Percentiles rank a stretch among this genome's conserved stretches.
These are phyloP conservation scores for Keiferia lycopersicella DNA, from an alignment of 2,888 invertebrate species.

Conservation along the genomic window DNA sequence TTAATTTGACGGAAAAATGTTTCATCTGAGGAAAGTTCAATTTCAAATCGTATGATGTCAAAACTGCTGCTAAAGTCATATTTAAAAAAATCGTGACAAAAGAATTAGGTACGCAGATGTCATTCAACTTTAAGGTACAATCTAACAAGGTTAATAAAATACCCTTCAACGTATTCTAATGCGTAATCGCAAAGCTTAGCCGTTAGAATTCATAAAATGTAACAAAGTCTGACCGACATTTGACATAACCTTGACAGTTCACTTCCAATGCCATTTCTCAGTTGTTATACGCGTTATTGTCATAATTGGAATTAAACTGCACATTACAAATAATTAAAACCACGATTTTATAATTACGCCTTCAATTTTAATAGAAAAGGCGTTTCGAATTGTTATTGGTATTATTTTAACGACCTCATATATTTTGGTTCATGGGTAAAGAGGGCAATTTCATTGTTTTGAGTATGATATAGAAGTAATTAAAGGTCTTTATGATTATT, in stretches of 20 bases:
- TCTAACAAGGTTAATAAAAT: too few relatives aligned
- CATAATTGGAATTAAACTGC: slow-evolving; percentile 22
- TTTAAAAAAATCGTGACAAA: too few relatives aligned
- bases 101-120: too few relatives aligned
- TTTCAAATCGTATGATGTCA: too few relatives aligned
- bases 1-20: too few relatives aligned
- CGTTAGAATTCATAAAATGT: slow-evolving; percentile 17
- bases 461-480: not conserved
- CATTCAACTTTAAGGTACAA: too few relatives aligned
- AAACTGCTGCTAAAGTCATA: too few relatives aligned
- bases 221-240: slow-evolving; percentile 46
- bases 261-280: slow-evolving; percentile 40
- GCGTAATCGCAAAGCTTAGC: not conserved
- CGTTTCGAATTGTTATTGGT: slow-evolving; percentile 34
- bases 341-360: slow-evolving; percentile 39
- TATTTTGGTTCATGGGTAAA: slow-evolving; percentile 33
- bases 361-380: slow-evolving; percentile 43
- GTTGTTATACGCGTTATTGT: slow-evolving; percentile 24
- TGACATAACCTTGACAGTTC: slow-evolving; percentile 53
- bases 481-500: not conserved
- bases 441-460: not conserved
- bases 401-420: slow-evolving; percentile 35
- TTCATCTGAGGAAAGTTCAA: too few relatives aligned
- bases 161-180: too few relatives aligned
- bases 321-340: slow-evolving; percentile 39